Percentiles rank a stretch among this genome's conserved stretches.
phyloP scores from a whole-genome alignment of 2,797 vertebrate genomes.

The Gymnoscopelus microlampas region DNA sequence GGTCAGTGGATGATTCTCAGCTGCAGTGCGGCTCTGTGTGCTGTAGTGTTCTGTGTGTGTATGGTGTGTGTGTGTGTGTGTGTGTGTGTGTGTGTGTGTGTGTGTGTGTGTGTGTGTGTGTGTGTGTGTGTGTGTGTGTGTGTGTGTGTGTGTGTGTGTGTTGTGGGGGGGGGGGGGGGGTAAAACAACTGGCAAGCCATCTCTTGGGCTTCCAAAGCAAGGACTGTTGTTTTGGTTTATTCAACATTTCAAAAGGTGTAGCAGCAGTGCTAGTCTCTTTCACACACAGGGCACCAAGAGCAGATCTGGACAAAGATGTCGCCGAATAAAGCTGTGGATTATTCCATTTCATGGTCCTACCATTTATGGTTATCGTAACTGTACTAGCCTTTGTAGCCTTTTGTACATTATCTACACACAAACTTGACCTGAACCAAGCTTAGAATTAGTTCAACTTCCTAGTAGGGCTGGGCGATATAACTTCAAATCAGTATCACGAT shows the following conservation, averaged over 20 bases:
- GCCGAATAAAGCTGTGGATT: constrained; percentile 1
- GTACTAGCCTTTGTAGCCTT: too few species aligned
- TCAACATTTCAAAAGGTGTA: not conserved
- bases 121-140: not conserved
- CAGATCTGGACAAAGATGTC: not conserved
- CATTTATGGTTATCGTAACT: not conserved
- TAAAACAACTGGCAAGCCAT: not conserved
- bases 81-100: constrained; percentile 2
- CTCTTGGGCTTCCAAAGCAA: not conserved
- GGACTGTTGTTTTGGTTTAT: not conserved
- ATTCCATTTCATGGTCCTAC: constrained; percentile 4
- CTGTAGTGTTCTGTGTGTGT: constrained; percentile 10
- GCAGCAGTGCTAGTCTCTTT: too few species aligned
- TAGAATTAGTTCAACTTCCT: too few species aligned
- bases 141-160: too few species aligned
- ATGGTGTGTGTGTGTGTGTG: constrained; percentile 4
- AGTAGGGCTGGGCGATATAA: too few species aligned
- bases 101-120: not conserved
- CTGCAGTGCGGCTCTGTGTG: constrained; percentile 33
- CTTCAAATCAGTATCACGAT: too few species aligned
- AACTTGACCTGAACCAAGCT: too few species aligned
- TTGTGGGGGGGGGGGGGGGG: too few species aligned
- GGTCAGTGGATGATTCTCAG: constrained; percentile 22
- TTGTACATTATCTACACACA: too few species aligned
- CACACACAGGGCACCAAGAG: not conserved